phyloP scores from a whole-genome alignment of 2,797 vertebrate genomes.

The Danio jaintianensis region DNA sequence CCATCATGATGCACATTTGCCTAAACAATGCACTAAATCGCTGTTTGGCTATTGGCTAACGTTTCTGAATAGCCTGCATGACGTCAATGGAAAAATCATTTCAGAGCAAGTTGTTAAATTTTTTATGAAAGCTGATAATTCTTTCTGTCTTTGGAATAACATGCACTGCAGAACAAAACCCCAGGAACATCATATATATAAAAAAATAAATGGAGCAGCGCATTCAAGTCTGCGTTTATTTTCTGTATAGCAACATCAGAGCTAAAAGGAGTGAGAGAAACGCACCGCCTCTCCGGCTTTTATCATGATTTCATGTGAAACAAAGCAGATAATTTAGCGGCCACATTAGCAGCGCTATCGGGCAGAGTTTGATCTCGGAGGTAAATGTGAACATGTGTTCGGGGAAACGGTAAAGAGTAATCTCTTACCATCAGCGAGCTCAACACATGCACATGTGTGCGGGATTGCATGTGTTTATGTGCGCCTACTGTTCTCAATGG shows the following conservation, averaged over 20 bases:
- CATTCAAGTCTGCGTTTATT: constrained; percentile 3
- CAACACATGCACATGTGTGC: constrained; percentile 44
- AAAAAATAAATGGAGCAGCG: neutral
- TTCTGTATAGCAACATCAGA: constrained; percentile 17
- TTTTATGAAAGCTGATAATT: neutral
- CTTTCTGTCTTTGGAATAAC: neutral
- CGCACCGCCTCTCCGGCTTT: neutral
- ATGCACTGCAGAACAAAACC: neutral
- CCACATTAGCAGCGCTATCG: constrained; percentile 23
- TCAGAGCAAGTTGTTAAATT: neutral
- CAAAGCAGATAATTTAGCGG: constrained; percentile 6
- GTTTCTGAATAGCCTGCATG: neutral
- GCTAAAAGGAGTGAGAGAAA: constrained; percentile 17
- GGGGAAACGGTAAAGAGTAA: constrained; percentile 54
- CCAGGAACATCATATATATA: neutral
- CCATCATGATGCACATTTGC: neutral
- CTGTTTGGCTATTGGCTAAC: neutral
- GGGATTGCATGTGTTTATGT: constrained; percentile 43
- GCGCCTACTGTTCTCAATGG: constrained; percentile 33
- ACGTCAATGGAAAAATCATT: no score
- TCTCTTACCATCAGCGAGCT: constrained; percentile 54
- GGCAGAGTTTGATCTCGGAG: constrained; percentile 44
- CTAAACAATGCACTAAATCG: neutral
- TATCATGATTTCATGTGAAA: neutral
- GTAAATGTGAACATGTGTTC: constrained; percentile 50